These are phyloP conservation scores for Aphrocallistes beatrix DNA, from an alignment of 37 sponge, comb jelly and placozoan genomes.

Conservation along the genomic window DNA sequence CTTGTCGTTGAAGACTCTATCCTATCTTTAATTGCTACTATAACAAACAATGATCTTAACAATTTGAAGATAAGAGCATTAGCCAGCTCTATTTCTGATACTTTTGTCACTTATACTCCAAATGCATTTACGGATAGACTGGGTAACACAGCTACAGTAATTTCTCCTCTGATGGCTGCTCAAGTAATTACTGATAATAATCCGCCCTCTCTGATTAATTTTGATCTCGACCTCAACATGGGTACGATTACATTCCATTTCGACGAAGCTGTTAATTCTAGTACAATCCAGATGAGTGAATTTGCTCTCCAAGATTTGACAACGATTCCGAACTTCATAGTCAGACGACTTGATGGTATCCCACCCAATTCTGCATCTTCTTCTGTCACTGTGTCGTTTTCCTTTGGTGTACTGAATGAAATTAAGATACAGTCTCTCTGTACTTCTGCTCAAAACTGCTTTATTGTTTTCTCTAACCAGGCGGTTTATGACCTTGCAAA, in stretches of 20 bases:
- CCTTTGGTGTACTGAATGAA: neutral
- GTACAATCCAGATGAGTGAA: slow-evolving; percentile 21
- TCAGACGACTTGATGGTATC: neutral
- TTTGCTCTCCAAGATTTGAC: neutral
- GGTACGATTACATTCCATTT: slow-evolving; percentile 45
- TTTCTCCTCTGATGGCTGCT: neutral
- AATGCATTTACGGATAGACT: neutral
- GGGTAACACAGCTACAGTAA: neutral
- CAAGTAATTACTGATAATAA: slow-evolving; percentile 35
- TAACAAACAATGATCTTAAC: neutral
- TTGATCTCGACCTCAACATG: slow-evolving; percentile 36
- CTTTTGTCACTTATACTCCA: neutral
- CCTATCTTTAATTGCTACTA: neutral
- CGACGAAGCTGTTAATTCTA: slow-evolving; percentile 48
- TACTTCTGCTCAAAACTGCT: neutral
- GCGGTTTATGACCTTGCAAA: slow-evolving; percentile 24
- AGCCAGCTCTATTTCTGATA: neutral
- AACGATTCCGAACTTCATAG: neutral
- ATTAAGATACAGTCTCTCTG: neutral
- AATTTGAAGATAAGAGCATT: neutral
- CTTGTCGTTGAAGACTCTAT: neutral
- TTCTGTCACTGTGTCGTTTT: neutral
- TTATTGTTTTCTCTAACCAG: neutral
- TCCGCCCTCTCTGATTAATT: slow-evolving; percentile 28
- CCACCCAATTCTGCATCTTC: neutral